Percentiles rank a stretch among this genome's conserved stretches.
These are phyloP conservation scores for Anguilla rostrata DNA, from an alignment of 2,113 vertebrate genomes.

Conservation along the genomic window DNA sequence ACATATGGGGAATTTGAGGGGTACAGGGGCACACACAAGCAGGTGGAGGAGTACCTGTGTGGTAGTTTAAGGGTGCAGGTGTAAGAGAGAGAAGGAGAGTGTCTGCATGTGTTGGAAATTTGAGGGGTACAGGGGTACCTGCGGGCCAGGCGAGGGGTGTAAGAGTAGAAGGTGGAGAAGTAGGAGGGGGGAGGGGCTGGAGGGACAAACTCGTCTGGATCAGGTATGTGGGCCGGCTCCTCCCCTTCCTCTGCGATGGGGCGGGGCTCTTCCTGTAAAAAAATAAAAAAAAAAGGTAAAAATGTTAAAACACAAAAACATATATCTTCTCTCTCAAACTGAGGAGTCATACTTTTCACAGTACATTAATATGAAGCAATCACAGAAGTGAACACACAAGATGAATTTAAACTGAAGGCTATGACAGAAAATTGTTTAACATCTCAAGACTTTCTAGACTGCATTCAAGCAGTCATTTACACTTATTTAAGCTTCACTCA, in stretches of 20 bases:
- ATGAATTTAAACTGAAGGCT: too few relatives aligned
- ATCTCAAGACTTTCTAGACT: too few relatives aligned
- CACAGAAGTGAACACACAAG: background rate
- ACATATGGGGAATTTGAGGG: too few relatives aligned
- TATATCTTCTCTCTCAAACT: background rate
- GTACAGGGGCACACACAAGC: too few relatives aligned
- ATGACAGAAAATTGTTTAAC: too few relatives aligned
- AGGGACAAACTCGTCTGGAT: constrained; percentile 76
- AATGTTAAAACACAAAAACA: background rate
- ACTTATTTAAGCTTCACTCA: background rate
- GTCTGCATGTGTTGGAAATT: constrained; percentile 11
- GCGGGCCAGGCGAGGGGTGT: constrained; percentile 57
- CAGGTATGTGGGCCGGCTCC: constrained; percentile 57
- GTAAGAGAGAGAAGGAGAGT: too few relatives aligned
- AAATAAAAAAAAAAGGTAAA: background rate
- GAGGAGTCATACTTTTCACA: background rate
- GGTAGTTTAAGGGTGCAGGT: too few relatives aligned
- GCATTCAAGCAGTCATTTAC: background rate
- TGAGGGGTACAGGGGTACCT: constrained; percentile 61
- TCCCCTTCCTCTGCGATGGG: constrained; percentile 69
- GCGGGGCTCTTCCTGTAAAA: constrained; percentile 69
- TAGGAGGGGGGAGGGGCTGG: constrained; percentile 80
- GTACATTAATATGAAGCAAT: background rate
- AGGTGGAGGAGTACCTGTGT: background rate
- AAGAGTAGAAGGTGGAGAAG: constrained; percentile 75